Conservation (phyloP, 2,113 vertebrate species). For the Austrofundulus limnaeus region DNA sequence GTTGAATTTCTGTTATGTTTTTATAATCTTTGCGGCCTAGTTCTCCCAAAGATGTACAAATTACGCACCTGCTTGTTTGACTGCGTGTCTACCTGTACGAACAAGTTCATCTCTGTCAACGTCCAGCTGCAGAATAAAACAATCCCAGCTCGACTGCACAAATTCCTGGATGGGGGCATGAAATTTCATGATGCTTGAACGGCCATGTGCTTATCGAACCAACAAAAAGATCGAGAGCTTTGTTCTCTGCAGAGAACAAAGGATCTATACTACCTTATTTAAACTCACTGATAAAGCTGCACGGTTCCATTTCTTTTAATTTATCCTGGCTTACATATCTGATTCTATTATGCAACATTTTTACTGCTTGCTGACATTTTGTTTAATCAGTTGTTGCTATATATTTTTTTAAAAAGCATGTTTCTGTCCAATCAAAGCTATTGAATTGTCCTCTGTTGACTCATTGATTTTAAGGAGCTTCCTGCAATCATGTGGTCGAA, state of each 20-base stretch:
- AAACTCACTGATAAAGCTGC: conserved; percentile 1
- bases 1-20: conserved; percentile 4
- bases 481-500: conserved; percentile 4
- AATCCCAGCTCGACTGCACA: conserved; percentile 22
- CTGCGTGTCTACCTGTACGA: neutral
- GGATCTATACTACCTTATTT: conserved; percentile 49
- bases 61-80: conserved; percentile 6
- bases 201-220: conserved; percentile 59
- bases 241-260: conserved; percentile 58
- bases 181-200: conserved; percentile 63
- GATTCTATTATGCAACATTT: neutral
- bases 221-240: conserved; percentile 45
- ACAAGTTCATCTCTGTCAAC: conserved; percentile 32
- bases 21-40: no score
- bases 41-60: neutral
- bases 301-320: neutral
- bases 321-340: neutral
- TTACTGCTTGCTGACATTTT: neutral
- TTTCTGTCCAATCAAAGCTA: neutral
- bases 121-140: conserved; percentile 38
- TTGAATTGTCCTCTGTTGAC: neutral
- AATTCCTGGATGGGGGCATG: conserved; percentile 41
- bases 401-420: neutral
- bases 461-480: conserved; percentile 35
- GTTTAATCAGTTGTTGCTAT: neutral